Base-by-base conservation (phyloP, 2,888 invertebrate genomes). In the Mythimna loreyi region DNA sequence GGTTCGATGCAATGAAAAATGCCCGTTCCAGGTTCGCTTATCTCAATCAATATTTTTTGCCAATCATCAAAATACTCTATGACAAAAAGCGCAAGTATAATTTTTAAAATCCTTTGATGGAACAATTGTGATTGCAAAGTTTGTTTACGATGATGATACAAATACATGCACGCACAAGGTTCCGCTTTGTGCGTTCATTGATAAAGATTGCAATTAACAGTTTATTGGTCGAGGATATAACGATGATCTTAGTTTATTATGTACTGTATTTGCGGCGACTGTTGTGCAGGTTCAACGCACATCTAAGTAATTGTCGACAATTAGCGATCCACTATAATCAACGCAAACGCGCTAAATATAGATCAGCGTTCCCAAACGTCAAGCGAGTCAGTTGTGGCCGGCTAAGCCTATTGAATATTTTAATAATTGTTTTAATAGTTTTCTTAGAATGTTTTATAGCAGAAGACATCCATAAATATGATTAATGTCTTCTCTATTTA, bases 1-100 rank as follows among this genome's bases (percentile, higher is more conserved):
- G 86, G 92, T 90, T 85, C 92, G 93, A 85, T 96, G 96, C 93
- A 93, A 93, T 91, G 94, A 95, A 90, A 96, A 95, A 92, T 96
- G 96, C 85, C 96, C 96, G 68, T 96, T 95, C 89, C 96, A 96
- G 95, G 96, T 96, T 91, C 72, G 93, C 83, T 77, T 55, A 47
- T 49, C n/a, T 45, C 61, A 72, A 76, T 68, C 53, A 58, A 64
- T 59, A 45, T 57, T 63, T 63, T 62, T 78, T 81, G 25, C 9
- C 23, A 52, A 40, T 47, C 13, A 43, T 53, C 16, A 36, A 13
- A n/a, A 30, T 19, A 33, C 21, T 25, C 11, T 55, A 5, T 33
- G 5, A 30, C 23, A 30, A 23, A 5, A 40, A 4, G 16, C 6
- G 36, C 43, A 19, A 21, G 7, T 21, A 4, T 30, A 13, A 13